These are phyloP conservation scores for Ennomos fuscantarius DNA, from an alignment of 2,888 invertebrate genomes.

Conservation along the genomic window DNA sequence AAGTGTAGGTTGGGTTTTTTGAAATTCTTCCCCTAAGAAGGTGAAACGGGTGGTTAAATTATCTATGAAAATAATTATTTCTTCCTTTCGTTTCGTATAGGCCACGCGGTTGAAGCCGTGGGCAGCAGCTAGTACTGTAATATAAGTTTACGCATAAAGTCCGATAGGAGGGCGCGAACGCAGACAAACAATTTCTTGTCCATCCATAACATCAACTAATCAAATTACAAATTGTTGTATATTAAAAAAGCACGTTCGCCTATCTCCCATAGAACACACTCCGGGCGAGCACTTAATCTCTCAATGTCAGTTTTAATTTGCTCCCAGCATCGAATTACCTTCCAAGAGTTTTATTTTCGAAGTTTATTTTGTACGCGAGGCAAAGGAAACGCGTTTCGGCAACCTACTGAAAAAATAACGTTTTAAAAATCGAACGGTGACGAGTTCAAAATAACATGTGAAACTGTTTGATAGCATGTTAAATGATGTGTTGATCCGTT, in stretches of 20 bases:
- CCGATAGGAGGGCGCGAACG: no score
- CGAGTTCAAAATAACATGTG: slow-evolving; percentile 27
- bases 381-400: slow-evolving; percentile 77
- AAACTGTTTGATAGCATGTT: slow-evolving; percentile 25
- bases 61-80: no score
- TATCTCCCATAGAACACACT: slow-evolving; percentile 61
- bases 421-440: slow-evolving; percentile 35
- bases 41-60: no score
- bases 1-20: no score
- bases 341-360: slow-evolving; percentile 79
- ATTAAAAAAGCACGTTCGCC: slow-evolving; percentile 50
- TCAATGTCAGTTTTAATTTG: slow-evolving; percentile 84
- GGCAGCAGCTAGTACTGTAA: no score
- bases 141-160: no score
- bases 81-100: no score
- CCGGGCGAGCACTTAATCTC: slow-evolving; percentile 76
- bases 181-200: slow-evolving; percentile 12
- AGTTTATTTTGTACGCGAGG: slow-evolving; percentile 61
- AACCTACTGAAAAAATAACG: slow-evolving; percentile 56
- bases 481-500: slow-evolving; percentile 24
- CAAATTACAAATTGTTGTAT: slow-evolving; percentile 52
- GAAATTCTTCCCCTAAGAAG: no score
- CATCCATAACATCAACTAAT: slow-evolving; percentile 46
- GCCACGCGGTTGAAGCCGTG: no score
- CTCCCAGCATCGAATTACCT: slow-evolving; percentile 78